Conservation (phyloP, 2,888 invertebrate species). For the Dynastes grantii region DNA sequence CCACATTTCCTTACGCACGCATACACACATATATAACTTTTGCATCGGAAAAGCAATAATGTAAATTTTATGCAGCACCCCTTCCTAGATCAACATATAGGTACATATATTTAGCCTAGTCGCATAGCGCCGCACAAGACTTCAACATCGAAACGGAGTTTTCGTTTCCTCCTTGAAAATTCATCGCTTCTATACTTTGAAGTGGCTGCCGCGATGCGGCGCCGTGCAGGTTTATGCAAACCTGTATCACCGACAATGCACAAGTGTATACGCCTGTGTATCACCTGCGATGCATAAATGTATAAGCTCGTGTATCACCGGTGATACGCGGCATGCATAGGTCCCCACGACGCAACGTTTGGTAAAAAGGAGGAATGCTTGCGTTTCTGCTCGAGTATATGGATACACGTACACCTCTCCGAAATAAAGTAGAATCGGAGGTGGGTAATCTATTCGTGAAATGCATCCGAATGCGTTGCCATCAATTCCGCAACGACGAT, state of each 20-base stretch:
- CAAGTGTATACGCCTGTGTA: no score
- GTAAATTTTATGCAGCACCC: slow-evolving; percentile 3
- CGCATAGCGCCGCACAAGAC: not conserved
- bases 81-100: not conserved
- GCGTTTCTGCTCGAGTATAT: not conserved
- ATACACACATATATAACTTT: slow-evolving; percentile 4
- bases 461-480: slow-evolving; percentile 2
- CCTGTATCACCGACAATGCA: not conserved
- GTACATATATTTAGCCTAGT: not conserved
- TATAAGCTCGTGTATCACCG: no score
- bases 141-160: not conserved
- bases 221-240: not conserved
- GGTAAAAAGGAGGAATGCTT: not conserved
- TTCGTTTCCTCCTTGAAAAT: not conserved
- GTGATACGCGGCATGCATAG: not conserved
- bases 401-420: not conserved
- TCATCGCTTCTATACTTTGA: not conserved
- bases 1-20: not conserved
- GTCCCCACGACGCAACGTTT: not conserved
- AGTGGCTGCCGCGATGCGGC: not conserved
- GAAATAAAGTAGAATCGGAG: not conserved
- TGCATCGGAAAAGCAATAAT: not conserved
- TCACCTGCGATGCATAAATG: not conserved
- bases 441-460: not conserved
- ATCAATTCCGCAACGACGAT: slow-evolving; percentile 6